Conservation (phyloP, 2,113 vertebrate genomes). For the Chamaea fasciata region DNA sequence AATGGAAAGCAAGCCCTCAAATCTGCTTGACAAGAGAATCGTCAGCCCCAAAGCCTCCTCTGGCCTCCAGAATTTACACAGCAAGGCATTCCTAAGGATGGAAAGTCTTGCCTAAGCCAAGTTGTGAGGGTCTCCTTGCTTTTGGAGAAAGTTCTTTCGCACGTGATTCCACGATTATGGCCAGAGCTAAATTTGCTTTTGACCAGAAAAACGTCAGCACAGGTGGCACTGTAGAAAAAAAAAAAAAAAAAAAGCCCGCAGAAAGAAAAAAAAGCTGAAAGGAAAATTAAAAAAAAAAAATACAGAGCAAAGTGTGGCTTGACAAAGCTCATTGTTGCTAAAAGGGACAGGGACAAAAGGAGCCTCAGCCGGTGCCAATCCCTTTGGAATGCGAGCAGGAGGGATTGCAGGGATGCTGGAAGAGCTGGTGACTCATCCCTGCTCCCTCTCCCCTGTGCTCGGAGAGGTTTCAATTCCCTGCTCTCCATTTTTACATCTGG, state of each 20-base stretch:
- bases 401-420: background rate
- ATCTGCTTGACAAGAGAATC: background rate
- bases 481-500: background rate
- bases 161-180: background rate
- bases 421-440: background rate
- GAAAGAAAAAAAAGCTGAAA: background rate
- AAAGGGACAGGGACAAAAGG: background rate
- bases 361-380: background rate
- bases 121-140: background rate
- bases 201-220: background rate
- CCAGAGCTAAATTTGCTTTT: background rate
- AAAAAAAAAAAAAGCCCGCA: background rate
- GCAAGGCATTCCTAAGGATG: background rate
- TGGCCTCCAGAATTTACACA: background rate
- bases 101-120: background rate
- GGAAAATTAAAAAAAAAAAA: background rate
- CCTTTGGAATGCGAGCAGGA: background rate
- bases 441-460: background rate
- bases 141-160: background rate
- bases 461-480: background rate
- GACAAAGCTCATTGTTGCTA: background rate
- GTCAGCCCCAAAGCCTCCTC: background rate
- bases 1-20: background rate
- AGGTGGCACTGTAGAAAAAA: background rate
- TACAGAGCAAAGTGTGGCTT: background rate